Evolutionary conservation across 1,140 invertebrate genomes (phyloP).

Genomic region (Stenopsyche tienmushanensis): DNA sequence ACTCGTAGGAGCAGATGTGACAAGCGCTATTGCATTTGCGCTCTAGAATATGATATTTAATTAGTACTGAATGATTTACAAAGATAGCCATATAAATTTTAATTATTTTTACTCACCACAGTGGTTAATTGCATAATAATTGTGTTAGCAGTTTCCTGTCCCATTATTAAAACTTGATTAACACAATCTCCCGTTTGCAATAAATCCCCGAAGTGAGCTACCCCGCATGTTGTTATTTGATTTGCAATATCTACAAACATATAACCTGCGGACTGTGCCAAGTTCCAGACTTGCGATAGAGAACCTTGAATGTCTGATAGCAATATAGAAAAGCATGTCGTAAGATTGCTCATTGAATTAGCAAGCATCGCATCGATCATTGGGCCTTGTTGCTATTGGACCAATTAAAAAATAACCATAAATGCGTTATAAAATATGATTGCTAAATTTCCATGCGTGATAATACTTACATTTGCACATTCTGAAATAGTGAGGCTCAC

Average conservation of each 20-base stretch:
- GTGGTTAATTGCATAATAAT: neutral
- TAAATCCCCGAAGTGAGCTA: constrained; percentile 10
- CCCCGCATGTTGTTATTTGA: constrained; percentile 8
- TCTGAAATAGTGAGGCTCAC: constrained; percentile 39
- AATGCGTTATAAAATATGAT: too few species aligned
- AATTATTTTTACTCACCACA: neutral
- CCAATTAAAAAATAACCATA: too few species aligned
- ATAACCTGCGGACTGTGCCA: neutral
- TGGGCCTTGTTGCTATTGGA: constrained; percentile 43
- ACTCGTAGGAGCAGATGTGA: constrained; percentile 46
- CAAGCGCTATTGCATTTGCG: constrained; percentile 45
- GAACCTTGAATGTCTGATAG: neutral
- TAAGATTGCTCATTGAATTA: constrained; percentile 42
- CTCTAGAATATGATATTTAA: constrained; percentile 43
- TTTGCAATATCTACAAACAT: neutral
- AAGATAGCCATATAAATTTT: too few species aligned
- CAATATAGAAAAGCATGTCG: constrained; percentile 42
- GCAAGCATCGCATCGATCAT: constrained; percentile 42
- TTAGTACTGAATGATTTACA: neutral
- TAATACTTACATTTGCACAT: constrained; percentile 47
- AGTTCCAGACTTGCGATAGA: neutral
- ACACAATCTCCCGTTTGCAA: constrained; percentile 10
- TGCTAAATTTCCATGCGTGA: too few species aligned
- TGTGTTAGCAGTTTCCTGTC: neutral
- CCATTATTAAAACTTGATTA: neutral